phyloP scores from a whole-genome alignment of 2,888 invertebrate species.

The Lottia gigantea region DNA sequence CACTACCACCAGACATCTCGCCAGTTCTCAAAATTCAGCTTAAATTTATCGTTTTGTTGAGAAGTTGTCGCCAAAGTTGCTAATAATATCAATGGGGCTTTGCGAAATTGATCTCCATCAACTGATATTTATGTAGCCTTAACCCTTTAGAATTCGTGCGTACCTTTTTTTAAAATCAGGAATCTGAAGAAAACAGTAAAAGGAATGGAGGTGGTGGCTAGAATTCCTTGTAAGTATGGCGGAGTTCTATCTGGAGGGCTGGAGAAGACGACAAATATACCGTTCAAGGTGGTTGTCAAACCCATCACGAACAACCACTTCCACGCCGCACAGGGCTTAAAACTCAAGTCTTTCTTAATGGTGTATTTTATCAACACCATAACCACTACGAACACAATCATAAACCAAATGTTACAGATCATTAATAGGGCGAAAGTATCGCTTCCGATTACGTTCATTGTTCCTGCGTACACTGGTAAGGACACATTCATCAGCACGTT shows the following conservation, averaged over 20 bases:
- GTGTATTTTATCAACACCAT: slow-evolving; percentile 29
- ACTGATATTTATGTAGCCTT: no score
- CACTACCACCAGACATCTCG: no score
- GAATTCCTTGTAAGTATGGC: slow-evolving; percentile 45
- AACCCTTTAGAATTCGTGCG: no score
- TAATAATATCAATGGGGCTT: no score
- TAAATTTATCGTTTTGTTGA: no score
- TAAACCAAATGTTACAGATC: slow-evolving; percentile 31
- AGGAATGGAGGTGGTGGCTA: slow-evolving; percentile 39
- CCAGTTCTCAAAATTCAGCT: no score
- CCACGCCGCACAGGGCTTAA: slow-evolving; percentile 31
- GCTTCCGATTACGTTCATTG: slow-evolving; percentile 36
- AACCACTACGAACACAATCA: slow-evolving; percentile 35
- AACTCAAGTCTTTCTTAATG: slow-evolving; percentile 25
- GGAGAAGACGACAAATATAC: slow-evolving; percentile 43
- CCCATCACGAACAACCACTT: slow-evolving; percentile 40
- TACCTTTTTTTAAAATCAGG: slow-evolving; percentile 43
- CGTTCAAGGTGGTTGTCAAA: slow-evolving; percentile 39
- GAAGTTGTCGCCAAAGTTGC: no score
- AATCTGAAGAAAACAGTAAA: slow-evolving; percentile 39
- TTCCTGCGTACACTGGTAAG: slow-evolving; percentile 42
- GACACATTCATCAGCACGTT: slow-evolving; percentile 41
- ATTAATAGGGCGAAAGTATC: slow-evolving; percentile 38
- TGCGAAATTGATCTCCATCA: no score
- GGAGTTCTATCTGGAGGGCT: slow-evolving; percentile 42